Percentiles rank a stretch among this genome's conserved stretches.
These are phyloP conservation scores for Lamellibrachia columna DNA, from an alignment of 2,888 invertebrate species.

Conservation along the genomic window DNA sequence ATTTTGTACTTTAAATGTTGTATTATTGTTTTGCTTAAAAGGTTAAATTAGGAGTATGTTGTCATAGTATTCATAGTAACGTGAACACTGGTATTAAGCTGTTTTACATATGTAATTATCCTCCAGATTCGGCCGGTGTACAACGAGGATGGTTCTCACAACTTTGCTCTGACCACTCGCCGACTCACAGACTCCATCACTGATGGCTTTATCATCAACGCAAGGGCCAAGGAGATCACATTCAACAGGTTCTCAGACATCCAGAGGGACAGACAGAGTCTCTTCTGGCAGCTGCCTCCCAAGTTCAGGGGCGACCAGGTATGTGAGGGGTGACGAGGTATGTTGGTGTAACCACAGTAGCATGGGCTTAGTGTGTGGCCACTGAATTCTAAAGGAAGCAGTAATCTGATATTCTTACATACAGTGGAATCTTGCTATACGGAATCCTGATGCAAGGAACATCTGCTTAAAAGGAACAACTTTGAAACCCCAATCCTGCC, in stretches of 20 bases:
- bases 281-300: constrained; percentile 58
- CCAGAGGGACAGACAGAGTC: constrained; percentile 56
- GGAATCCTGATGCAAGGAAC: too few relatives aligned
- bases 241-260: constrained; percentile 58
- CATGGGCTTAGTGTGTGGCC: background rate
- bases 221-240: constrained; percentile 64
- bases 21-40: too few relatives aligned
- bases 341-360: background rate
- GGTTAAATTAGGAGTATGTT: too few relatives aligned
- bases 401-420: too few relatives aligned
- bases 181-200: constrained; percentile 57
- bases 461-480: too few relatives aligned
- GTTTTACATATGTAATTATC: background rate
- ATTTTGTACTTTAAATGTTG: too few relatives aligned
- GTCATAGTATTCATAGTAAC: too few relatives aligned
- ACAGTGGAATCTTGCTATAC: too few relatives aligned
- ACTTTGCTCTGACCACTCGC: constrained; percentile 63
- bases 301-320: constrained; percentile 61
- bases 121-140: constrained; percentile 56
- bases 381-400: too few relatives aligned
- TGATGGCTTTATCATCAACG: constrained; percentile 64
- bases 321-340: background rate
- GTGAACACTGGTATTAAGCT: background rate
- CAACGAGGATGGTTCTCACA: constrained; percentile 56
- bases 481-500: too few relatives aligned